These are phyloP conservation scores for Trichomycterus rosablanca DNA, from an alignment of 2,113 vertebrate genomes.

Conservation along the genomic window DNA sequence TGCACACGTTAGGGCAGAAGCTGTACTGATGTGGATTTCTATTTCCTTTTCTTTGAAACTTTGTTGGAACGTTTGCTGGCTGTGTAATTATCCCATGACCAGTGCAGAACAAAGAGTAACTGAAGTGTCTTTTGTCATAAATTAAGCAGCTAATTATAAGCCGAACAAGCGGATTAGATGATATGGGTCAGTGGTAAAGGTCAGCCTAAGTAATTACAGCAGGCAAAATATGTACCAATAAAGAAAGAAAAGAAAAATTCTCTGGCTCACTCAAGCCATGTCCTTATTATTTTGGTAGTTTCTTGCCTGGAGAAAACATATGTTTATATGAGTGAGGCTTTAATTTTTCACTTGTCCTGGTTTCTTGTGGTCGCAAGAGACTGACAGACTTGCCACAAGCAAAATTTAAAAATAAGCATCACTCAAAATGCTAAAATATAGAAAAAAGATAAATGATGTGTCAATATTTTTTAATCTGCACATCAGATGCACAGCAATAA, in stretches of 20 bases:
- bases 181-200: slow-evolving; percentile 41
- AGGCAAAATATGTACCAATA: slow-evolving; percentile 32
- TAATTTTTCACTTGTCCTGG: slow-evolving; percentile 72
- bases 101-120: slow-evolving; percentile 31
- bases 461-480: slow-evolving; percentile 8
- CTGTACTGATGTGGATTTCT: too few relatives aligned
- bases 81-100: slow-evolving; percentile 44
- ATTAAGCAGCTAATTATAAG: slow-evolving; percentile 46
- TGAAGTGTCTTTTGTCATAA: slow-evolving; percentile 42
- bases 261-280: slow-evolving; percentile 11
- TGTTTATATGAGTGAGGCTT: slow-evolving; percentile 65
- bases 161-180: slow-evolving; percentile 42
- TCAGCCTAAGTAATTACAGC: slow-evolving; percentile 39
- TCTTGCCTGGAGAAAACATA: slow-evolving; percentile 59
- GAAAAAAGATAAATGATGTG: slow-evolving; percentile 24
- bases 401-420: slow-evolving; percentile 23
- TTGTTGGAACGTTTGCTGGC: slow-evolving; percentile 20
- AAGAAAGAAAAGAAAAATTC: not conserved
- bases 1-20: too few relatives aligned
- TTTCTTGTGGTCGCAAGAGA: slow-evolving; percentile 48
- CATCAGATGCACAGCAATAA: too few relatives aligned
- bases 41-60: slow-evolving; percentile 12
- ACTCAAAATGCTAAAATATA: slow-evolving; percentile 30
- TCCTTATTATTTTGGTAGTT: slow-evolving; percentile 28
- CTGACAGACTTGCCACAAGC: slow-evolving; percentile 26